Conservation (phyloP, 1,140 invertebrate genomes). For the Drosophila biarmipes region DNA sequence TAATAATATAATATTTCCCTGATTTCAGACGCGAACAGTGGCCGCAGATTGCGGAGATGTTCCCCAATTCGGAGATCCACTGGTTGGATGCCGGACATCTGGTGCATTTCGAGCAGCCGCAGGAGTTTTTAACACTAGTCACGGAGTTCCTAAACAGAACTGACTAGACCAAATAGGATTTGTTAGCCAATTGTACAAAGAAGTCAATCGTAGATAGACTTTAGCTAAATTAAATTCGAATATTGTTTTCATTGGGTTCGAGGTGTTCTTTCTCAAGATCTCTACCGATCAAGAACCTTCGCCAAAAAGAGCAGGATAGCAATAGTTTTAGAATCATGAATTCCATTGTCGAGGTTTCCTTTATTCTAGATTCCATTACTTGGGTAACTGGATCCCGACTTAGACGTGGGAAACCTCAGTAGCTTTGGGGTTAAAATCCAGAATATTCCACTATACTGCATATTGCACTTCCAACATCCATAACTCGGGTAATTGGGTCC, state of each 20-base stretch:
- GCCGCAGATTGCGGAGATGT: slow-evolving; percentile 89
- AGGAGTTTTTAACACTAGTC: slow-evolving; percentile 89
- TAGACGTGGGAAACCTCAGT: too few relatives aligned
- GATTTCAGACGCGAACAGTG: slow-evolving; percentile 87
- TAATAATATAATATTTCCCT: slow-evolving; percentile 52
- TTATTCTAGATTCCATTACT: too few relatives aligned
- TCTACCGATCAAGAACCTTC: background rate
- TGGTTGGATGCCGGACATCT: slow-evolving; percentile 94
- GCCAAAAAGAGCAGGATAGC: slow-evolving; percentile 2
- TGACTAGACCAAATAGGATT: background rate
- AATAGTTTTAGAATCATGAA: background rate
- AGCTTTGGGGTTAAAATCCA: too few relatives aligned
- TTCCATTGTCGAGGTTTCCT: too few relatives aligned
- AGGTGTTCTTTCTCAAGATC: background rate
- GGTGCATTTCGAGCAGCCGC: slow-evolving; percentile 95
- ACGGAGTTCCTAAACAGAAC: slow-evolving; percentile 85
- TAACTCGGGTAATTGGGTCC: too few relatives aligned
- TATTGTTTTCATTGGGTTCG: background rate
- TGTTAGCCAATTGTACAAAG: slow-evolving; percentile 18
- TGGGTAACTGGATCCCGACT: too few relatives aligned
- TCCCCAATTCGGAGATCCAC: slow-evolving; percentile 90
- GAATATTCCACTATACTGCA: too few relatives aligned
- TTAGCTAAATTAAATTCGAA: background rate
- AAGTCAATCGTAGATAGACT: slow-evolving; percentile 21
- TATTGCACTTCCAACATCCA: too few relatives aligned